phyloP scores from a whole-genome alignment of 2,797 vertebrate genomes.

The Strix occidentalis region DNA sequence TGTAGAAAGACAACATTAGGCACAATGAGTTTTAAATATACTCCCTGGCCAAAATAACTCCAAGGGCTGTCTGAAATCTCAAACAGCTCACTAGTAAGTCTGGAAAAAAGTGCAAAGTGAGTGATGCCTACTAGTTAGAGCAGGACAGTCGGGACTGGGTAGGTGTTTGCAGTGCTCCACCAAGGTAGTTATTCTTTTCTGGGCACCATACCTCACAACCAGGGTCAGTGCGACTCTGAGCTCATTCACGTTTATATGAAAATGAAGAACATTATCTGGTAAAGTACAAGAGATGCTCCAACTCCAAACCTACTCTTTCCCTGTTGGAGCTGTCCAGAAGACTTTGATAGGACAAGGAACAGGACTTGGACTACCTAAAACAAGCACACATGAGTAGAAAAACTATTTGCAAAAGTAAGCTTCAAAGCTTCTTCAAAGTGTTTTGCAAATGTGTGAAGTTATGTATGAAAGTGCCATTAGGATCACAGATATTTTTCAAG shows the following conservation, averaged over 20 bases:
- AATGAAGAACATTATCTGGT: neutral
- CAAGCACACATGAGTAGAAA: rapidly evolving
- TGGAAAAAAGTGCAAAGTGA: neutral
- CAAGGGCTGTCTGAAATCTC: constrained; percentile 56
- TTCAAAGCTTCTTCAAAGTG: neutral
- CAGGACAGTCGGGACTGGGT: neutral
- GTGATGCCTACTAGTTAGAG: neutral
- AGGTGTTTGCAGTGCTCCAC: neutral
- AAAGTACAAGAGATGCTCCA: neutral
- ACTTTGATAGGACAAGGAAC: neutral
- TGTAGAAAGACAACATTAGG: constrained; percentile 61
- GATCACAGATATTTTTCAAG: neutral
- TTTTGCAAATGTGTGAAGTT: neutral
- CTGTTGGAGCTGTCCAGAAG: neutral
- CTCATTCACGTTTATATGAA: neutral
- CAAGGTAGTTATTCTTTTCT: neutral
- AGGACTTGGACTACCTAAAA: neutral
- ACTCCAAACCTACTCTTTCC: neutral
- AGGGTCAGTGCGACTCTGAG: neutral
- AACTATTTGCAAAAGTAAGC: neutral
- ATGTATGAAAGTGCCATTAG: neutral
- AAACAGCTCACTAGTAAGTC: neutral
- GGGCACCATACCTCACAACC: neutral
- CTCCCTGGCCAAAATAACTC: constrained; percentile 63
- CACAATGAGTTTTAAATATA: constrained; percentile 69